Base-by-base conservation (phyloP, 2,797 vertebrate genomes). In the Pangasius mekongensis region DNA sequence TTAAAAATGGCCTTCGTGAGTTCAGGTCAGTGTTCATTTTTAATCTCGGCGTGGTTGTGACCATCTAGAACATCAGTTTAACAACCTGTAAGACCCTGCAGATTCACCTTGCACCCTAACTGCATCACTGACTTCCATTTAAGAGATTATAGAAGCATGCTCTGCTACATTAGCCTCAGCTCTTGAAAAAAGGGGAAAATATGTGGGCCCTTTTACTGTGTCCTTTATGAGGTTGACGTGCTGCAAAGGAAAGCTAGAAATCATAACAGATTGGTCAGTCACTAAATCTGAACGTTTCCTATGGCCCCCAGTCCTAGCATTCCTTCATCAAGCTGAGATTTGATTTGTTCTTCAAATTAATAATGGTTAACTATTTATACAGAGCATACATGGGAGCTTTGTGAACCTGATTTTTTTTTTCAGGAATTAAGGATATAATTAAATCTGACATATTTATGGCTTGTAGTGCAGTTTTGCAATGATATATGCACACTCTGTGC, bases 311-410 rank as follows among this genome's bases (percentile, higher is more conserved):
- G 49, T 56, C 36, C 33, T 33, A 60, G 18, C 36, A 80, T 85
- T 87, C n/a, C 47, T 81, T 85, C 27, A 78, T 39, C 22, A 74
- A 58, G 30, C 47, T 60, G 62, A n/a, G 49, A 87, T 87, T 87
- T 83, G 43, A 81, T 58, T 27, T 39, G 80, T 62, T 86, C 52
- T 91, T 76, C 56, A 76, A 18, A 64, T 81, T 66, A 69, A 56
- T n/a, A n/a, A 85, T 83, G n/a, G 33, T 87, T 80, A 87, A 90
- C 81, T 89, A 81, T 90, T 91, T 87, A 86, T 84, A 13, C 66
- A 87, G 69, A 82, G 62, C 85, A 89, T 88, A 87, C 88, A 89
- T 66, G 33, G 76, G 56, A 85, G 39, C 87, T 89, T 84, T 87
- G 60, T 87, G 52, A 83, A 69, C 43, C 76, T 69, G 83, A 89